Percentiles rank a stretch among this genome's conserved stretches.
phyloP scores from a whole-genome alignment of 2,113 vertebrate genomes.

The Eurystomus gularis region DNA sequence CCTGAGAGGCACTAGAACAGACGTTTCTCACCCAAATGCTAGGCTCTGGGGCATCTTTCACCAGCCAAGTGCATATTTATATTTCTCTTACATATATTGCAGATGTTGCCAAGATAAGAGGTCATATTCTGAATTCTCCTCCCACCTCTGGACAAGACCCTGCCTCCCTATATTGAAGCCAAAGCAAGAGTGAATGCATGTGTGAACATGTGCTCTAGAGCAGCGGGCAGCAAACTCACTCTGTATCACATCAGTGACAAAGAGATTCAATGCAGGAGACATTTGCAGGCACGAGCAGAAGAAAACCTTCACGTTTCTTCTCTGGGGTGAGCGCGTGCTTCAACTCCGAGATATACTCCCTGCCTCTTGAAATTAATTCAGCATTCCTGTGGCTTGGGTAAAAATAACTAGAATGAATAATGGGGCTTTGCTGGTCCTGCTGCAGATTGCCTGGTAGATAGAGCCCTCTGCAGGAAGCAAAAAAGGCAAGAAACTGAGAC shows the following conservation, averaged over 20 bases:
- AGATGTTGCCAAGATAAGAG: not conserved
- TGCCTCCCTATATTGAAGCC: not conserved
- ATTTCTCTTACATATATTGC: not conserved
- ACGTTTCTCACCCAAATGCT: not conserved
- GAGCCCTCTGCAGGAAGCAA: slow-evolving; percentile 62
- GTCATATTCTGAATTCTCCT: not conserved
- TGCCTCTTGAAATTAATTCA: slow-evolving; percentile 67
- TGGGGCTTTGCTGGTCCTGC: not conserved
- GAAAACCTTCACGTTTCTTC: slow-evolving; percentile 53
- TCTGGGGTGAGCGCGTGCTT: not conserved
- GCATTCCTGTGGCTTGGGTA: slow-evolving; percentile 27
- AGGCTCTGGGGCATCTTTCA: not conserved
- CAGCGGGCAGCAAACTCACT: not conserved
- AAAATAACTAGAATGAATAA: slow-evolving; percentile 6
- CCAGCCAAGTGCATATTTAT: not conserved
- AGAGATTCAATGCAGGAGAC: not conserved
- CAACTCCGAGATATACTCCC: slow-evolving; percentile 17
- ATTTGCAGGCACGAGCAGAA: not conserved
- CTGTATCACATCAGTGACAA: not conserved
- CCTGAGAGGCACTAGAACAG: not conserved
- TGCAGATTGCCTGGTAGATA: slow-evolving; percentile 41
- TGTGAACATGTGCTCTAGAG: not conserved
- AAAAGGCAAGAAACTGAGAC: not conserved
- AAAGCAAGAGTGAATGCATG: not conserved
- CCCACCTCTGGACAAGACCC: not conserved